phyloP scores from a whole-genome alignment of 2,797 vertebrate species.

The Phrynocephalus forsythii region DNA sequence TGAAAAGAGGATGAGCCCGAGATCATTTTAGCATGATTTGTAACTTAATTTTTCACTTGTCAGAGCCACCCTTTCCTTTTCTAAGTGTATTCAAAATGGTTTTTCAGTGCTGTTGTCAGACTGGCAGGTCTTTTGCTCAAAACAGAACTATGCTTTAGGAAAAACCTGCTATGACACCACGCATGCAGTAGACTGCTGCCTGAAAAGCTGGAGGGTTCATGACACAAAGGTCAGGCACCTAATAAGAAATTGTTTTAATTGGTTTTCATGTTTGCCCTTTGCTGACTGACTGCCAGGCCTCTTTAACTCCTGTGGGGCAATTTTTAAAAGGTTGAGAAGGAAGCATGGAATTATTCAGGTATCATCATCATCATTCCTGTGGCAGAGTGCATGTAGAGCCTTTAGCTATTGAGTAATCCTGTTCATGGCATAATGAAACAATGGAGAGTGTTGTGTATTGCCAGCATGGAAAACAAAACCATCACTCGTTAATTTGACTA shows the following conservation, averaged over 20 bases:
- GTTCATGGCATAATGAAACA: conserved; percentile 68
- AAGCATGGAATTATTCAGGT: conserved; percentile 74
- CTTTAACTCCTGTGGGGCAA: conserved; percentile 75
- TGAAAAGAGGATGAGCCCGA: background rate
- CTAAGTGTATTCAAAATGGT: background rate
- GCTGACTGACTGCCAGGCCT: conserved; percentile 56
- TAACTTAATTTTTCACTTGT: conserved; percentile 29
- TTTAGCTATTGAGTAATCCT: conserved; percentile 71
- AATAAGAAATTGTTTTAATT: conserved; percentile 73
- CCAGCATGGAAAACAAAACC: conserved; percentile 84
- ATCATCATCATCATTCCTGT: conserved; percentile 61
- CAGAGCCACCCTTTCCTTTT: conserved; percentile 25
- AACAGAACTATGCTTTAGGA: conserved; percentile 55
- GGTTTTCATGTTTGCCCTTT: conserved; percentile 64
- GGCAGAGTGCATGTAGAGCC: conserved; percentile 53
- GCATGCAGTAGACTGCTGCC: conserved; percentile 65
- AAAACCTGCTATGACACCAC: conserved; percentile 68
- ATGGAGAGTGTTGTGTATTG: conserved; percentile 70
- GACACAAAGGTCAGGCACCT: conserved; percentile 56
- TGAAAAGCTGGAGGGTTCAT: conserved; percentile 52
- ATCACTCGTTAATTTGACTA: conserved; percentile 83
- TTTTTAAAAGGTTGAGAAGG: conserved; percentile 74
- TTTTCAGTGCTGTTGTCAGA: conserved; percentile 42
- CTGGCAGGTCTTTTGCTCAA: conserved; percentile 14
- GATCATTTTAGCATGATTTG: background rate